These are phyloP conservation scores for Tachysurus fulvidraco DNA, from an alignment of 2,113 vertebrate species.

Conservation along the genomic window DNA sequence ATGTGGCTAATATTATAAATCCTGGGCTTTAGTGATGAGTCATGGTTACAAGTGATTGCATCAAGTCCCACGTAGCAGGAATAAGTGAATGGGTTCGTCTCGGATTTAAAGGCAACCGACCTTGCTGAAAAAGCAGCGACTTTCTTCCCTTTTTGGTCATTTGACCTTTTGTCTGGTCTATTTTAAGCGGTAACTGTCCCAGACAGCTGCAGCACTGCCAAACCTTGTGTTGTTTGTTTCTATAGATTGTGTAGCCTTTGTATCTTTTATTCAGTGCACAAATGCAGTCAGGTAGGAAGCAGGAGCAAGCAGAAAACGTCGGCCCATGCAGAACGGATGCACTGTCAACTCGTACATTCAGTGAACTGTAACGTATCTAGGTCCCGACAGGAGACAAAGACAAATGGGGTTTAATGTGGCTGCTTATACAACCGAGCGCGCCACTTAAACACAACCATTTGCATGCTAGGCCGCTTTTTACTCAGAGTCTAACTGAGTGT, in stretches of 20 bases:
- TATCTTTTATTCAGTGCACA: conserved; percentile 52
- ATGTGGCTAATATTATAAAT: background rate
- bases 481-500: conserved; percentile 45
- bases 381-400: conserved; percentile 39
- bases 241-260: conserved; percentile 4
- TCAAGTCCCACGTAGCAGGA: background rate
- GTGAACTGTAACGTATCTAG: conserved; percentile 28
- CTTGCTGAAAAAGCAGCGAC: background rate
- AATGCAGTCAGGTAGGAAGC: conserved; percentile 42
- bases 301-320: conserved; percentile 35
- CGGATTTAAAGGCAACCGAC: background rate
- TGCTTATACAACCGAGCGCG: conserved; percentile 43
- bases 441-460: conserved; percentile 45
- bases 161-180: conserved; percentile 18
- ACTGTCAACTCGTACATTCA: conserved; percentile 31
- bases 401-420: conserved; percentile 55
- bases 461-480: conserved; percentile 47
- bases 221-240: background rate
- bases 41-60: background rate
- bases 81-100: background rate
- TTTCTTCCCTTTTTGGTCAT: background rate
- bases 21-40: background rate
- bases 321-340: conserved; percentile 43
- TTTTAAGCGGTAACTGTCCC: conserved; percentile 11
- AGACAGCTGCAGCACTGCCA: background rate